Conservation (phyloP, 2,113 vertebrate genomes). For the Tor tambroides region DNA sequence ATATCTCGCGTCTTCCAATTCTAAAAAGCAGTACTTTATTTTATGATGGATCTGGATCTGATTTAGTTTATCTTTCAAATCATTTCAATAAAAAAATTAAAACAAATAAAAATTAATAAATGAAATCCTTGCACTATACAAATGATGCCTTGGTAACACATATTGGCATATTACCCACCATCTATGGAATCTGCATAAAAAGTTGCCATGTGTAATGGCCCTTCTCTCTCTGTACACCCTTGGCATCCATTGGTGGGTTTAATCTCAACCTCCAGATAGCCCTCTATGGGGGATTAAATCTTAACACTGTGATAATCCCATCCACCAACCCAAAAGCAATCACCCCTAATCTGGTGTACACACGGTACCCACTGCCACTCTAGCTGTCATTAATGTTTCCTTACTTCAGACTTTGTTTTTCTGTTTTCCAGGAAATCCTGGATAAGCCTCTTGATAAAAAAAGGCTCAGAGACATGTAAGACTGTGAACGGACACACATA, state of each 20-base stretch:
- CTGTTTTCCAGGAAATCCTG: conserved; percentile 47
- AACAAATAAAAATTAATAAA: no score
- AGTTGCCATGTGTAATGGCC: neutral
- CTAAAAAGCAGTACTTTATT: neutral
- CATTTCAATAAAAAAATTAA: no score
- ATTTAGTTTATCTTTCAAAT: no score
- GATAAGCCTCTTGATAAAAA: conserved; percentile 57
- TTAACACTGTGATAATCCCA: conserved; percentile 37
- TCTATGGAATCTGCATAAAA: neutral
- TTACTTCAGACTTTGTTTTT: conserved; percentile 39
- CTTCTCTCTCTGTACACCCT: neutral
- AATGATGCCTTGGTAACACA: neutral
- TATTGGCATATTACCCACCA: neutral
- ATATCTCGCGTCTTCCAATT: neutral
- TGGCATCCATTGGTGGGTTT: neutral
- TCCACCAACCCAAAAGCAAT: conserved; percentile 15
- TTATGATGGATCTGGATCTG: neutral
- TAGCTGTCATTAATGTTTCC: conserved; percentile 24
- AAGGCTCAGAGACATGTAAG: neutral
- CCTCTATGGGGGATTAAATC: conserved; percentile 9
- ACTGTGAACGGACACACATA: neutral
- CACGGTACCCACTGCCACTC: conserved; percentile 18
- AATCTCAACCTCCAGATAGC: conserved; percentile 67
- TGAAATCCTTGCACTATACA: neutral
- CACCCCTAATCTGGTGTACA: conserved; percentile 21